These are phyloP conservation scores for Cariama cristata DNA, from an alignment of 2,113 vertebrate species.

Conservation along the genomic window DNA sequence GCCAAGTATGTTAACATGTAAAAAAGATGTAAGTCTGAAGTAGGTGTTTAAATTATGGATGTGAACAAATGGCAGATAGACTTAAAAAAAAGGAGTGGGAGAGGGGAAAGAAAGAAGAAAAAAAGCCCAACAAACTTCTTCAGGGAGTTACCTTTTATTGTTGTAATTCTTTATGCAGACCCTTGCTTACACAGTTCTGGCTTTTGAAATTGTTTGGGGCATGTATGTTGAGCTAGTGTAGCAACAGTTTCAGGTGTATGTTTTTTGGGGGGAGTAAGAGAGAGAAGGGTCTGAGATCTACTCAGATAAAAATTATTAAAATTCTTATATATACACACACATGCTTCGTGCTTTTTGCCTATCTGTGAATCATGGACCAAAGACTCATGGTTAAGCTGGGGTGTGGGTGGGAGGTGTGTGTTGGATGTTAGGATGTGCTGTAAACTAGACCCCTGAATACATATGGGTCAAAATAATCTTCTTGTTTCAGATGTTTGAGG, in stretches of 20 bases:
- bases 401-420: not conserved
- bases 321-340: not conserved
- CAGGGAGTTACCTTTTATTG: not conserved
- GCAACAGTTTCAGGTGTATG: not conserved
- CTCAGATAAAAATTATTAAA: not conserved
- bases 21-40: not conserved
- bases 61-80: not conserved
- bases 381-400: not conserved
- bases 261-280: not conserved
- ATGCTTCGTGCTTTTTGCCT: not conserved
- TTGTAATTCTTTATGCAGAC: not conserved
- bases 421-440: not conserved
- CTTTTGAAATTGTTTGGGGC: not conserved
- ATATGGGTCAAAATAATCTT: not conserved
- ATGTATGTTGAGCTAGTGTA: not conserved
- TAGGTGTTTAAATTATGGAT: not conserved
- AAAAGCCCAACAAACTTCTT: not conserved
- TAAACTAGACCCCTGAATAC: not conserved
- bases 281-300: not conserved
- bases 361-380: not conserved
- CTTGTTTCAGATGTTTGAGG: not conserved
- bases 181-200: not conserved
- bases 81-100: not conserved
- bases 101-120: accelerated
- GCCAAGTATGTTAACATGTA: not conserved